A percentile compares a stretch with the other conserved stretches of the same genome.
phyloP scores from a whole-genome alignment of 1,140 invertebrate species.

The Anthonomus grandis region DNA sequence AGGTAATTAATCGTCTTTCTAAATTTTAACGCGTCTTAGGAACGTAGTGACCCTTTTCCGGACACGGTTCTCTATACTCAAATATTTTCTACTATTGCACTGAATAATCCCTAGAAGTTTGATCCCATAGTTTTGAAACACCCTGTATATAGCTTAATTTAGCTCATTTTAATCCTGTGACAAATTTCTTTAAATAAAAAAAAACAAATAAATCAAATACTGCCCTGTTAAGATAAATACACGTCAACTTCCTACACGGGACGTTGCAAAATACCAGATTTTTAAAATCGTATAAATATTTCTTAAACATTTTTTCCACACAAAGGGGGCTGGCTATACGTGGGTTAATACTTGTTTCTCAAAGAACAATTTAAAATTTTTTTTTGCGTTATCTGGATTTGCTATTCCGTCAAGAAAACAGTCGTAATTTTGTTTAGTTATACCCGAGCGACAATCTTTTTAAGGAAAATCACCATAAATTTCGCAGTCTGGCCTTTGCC shows the following conservation, averaged over 20 bases:
- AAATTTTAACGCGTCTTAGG: no score
- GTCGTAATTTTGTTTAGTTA: constrained; percentile 11
- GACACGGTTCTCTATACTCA: no score
- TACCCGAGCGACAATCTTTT: constrained; percentile 9
- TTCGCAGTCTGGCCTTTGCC: constrained; percentile 5
- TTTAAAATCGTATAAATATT: constrained; percentile 5
- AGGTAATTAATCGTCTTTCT: no score
- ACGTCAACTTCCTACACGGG: constrained; percentile 15
- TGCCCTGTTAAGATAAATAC: no score
- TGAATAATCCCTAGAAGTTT: no score
- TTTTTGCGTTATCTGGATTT: constrained; percentile 15
- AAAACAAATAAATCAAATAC: no score
- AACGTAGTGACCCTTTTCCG: no score
- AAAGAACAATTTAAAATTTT: constrained; percentile 14
- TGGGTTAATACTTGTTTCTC: constrained; percentile 7
- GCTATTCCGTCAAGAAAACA: constrained; percentile 9
- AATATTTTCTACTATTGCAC: no score
- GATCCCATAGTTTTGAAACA: no score
- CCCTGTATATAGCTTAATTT: no score
- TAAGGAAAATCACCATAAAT: constrained; percentile 19
- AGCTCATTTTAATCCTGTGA: no score
- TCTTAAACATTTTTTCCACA: constrained; percentile 9
- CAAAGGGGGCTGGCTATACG: constrained; percentile 10
- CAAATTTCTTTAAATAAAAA: no score
- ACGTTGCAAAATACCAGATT: constrained; percentile 12